A percentile compares a stretch with the other conserved stretches of the same genome.
Evolutionary conservation across 30 jellyfish, hydroid and myxozoan species (phyloP).

Genomic region (Pseudorhiza aurosa): DNA sequence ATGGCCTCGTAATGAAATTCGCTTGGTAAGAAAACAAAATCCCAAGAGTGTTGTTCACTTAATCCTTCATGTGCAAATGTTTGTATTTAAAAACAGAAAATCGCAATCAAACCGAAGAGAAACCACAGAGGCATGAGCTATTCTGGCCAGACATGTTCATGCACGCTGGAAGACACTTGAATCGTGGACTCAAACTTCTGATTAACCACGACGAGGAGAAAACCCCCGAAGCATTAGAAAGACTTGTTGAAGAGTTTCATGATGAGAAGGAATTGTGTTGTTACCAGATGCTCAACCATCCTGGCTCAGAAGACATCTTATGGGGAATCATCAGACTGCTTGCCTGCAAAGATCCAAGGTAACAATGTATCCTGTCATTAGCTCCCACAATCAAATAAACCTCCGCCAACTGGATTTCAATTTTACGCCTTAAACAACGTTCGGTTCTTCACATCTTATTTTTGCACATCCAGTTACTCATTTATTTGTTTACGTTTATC

Average conservation of each 20-base stretch:
- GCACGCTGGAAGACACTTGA: slow-evolving; percentile 64
- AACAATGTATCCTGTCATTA: no score
- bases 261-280: slow-evolving; percentile 70
- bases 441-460: no score
- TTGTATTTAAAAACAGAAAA: not conserved
- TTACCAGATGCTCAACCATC: slow-evolving; percentile 86
- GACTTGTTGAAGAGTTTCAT: slow-evolving; percentile 57
- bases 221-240: slow-evolving; percentile 51
- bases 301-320: slow-evolving; percentile 81
- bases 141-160: slow-evolving; percentile 46
- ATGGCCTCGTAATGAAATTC: slow-evolving; percentile 23
- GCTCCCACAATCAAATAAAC: no score
- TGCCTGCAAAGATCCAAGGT: slow-evolving; percentile 65
- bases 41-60: slow-evolving; percentile 38
- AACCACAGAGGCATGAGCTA: slow-evolving; percentile 6
- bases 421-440: no score
- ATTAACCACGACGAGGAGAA: slow-evolving; percentile 45
- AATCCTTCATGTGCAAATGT: slow-evolving; percentile 21
- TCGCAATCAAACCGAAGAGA: not conserved
- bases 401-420: no score
- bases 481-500: no score
- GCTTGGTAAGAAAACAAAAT: not conserved
- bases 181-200: slow-evolving; percentile 40
- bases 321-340: slow-evolving; percentile 71
- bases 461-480: no score